Evolutionary conservation across 2,113 vertebrate genomes (phyloP), one percentile per base, ranked within the genome.

Genomic region (Dascyllus trimaculatus): DNA sequence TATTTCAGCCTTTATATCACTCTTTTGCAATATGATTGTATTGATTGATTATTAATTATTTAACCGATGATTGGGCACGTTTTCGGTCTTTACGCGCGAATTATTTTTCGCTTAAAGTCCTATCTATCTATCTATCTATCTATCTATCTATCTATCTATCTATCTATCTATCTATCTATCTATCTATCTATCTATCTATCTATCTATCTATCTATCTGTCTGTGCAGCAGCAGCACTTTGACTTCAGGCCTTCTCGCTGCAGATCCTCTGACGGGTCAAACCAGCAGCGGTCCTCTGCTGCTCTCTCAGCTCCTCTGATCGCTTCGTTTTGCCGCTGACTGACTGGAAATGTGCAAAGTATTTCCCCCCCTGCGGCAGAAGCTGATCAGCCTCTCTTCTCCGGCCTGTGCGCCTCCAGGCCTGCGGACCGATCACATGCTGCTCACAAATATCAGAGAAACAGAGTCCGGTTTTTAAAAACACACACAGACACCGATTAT

Each of bases 161-260:
- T 14, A 14, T 46, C 43, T 14, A 14, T 46, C 43, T 14, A 14
- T 46, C 43, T 46, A 46, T 46, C 43, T 46, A 46, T 46, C 43
- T 46, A 46, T 46, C 43, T 46, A 46, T 46, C 43, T 46, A 46
- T 46, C 43, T 49, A 49, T 49, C 46, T 49, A 49, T 49, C 46
- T 49, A 49, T 51, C 48, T 51, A n/a, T 51, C 48, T 51, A n/a
- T 51, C 46, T 49, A 19, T 48, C 45, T 48, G 13, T 48, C 45
- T 48, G 13, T 48, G 2, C 26, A 15, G 19, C 21, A 59, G 26
- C 61, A 17, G 11, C 56, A n/a, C 29, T n/a, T 22, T 68, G 67
- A 67, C n/a, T 17, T 15, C 53, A 11, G 58, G 64, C 75, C 62
- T n/a, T 32, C 43, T 51, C 76, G 8, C 22, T 45, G 62, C 48